These are phyloP conservation scores for Thalpophila matura DNA, from an alignment of 2,888 invertebrate species.

Conservation along the genomic window DNA sequence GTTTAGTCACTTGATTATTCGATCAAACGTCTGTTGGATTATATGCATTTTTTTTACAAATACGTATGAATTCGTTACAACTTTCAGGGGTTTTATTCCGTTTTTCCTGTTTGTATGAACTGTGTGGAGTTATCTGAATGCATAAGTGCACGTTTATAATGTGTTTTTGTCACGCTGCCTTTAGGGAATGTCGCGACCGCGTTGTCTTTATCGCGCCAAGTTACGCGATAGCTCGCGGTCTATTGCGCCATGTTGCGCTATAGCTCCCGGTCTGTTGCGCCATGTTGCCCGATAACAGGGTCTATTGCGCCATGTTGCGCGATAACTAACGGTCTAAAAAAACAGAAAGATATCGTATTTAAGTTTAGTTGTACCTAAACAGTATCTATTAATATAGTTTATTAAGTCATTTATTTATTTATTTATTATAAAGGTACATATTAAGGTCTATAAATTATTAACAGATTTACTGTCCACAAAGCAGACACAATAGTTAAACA, in stretches of 20 bases:
- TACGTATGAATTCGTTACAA: constrained; percentile 17
- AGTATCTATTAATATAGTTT: no score
- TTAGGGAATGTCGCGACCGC: constrained; percentile 12
- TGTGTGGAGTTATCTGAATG: constrained; percentile 29
- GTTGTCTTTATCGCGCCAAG: constrained; percentile 2
- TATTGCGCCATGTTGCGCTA: neutral
- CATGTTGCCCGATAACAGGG: no score
- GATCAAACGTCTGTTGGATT: neutral
- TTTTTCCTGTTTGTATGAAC: constrained; percentile 32
- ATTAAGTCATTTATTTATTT: no score
- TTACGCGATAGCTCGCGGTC: neutral
- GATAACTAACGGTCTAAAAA: no score
- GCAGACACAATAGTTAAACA: no score
- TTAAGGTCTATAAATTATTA: no score
- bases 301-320: no score
- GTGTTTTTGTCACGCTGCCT: constrained; percentile 36
- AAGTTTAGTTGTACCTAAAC: no score
- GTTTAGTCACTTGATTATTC: neutral
- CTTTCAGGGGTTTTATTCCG: constrained; percentile 9
- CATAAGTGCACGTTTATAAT: constrained; percentile 20
- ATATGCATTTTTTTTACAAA: neutral
- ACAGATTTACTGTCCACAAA: no score
- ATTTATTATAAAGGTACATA: no score
- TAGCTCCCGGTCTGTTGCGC: no score
- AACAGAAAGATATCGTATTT: no score